These are phyloP conservation scores for Apamea crenata DNA, from an alignment of 2,888 invertebrate species.

Conservation along the genomic window DNA sequence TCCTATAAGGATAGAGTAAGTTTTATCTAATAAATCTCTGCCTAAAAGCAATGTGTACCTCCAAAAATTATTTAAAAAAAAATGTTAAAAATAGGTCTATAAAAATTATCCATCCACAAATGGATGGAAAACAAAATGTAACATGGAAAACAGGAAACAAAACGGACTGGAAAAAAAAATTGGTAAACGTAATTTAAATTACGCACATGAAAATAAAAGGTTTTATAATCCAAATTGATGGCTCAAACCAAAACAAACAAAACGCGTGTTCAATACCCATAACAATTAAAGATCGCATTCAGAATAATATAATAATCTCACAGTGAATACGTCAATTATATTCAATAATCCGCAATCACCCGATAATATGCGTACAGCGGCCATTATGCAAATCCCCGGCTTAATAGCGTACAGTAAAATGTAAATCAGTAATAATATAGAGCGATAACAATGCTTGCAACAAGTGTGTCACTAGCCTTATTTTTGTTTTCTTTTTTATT, in stretches of 20 bases:
- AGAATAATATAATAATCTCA: slow-evolving; percentile 41
- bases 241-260: slow-evolving; percentile 10
- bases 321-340: slow-evolving; percentile 59
- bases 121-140: not conserved
- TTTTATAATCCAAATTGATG: slow-evolving; percentile 8
- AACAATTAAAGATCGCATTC: slow-evolving; percentile 32
- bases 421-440: slow-evolving; percentile 74
- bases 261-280: slow-evolving; percentile 11
- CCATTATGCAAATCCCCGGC: slow-evolving; percentile 77
- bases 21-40: not conserved
- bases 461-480: slow-evolving; percentile 67
- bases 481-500: slow-evolving; percentile 44
- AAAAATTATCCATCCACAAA: not conserved
- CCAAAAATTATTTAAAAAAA: not conserved
- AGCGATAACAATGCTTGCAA: slow-evolving; percentile 65
- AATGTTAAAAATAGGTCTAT: not conserved
- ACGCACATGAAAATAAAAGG: not conserved
- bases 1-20: not conserved
- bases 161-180: not conserved
- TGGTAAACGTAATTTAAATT: too few species aligned
- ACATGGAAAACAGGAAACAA: not conserved
- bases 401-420: slow-evolving; percentile 75
- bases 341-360: slow-evolving; percentile 75
- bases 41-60: not conserved
- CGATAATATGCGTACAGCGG: slow-evolving; percentile 68